These are phyloP conservation scores for Cygnus olor DNA, from an alignment of 2,797 vertebrate genomes.

Conservation along the genomic window DNA sequence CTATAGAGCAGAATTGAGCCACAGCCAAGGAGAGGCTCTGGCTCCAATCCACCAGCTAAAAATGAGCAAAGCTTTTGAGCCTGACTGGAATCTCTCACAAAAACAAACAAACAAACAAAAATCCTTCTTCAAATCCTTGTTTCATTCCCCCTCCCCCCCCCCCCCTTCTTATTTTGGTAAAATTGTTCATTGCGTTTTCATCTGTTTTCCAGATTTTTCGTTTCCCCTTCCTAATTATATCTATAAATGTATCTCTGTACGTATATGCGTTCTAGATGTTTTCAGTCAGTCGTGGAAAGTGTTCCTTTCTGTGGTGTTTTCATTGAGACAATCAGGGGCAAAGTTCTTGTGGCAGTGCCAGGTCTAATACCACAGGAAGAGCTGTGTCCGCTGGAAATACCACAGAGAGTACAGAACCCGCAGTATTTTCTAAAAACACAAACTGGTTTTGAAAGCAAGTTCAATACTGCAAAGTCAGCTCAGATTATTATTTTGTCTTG, in stretches of 20 bases:
- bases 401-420: constrained; percentile 57
- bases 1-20: constrained; percentile 52
- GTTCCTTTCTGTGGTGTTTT: constrained; percentile 66
- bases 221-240: background rate
- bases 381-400: constrained; percentile 72
- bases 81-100: constrained; percentile 49
- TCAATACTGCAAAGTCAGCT: constrained; percentile 50
- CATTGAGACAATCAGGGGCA: constrained; percentile 72
- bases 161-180: background rate
- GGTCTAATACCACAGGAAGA: constrained; percentile 75
- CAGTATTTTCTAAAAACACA: constrained; percentile 67
- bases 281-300: constrained; percentile 29
- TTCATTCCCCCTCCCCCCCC: background rate
- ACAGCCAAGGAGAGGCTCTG: constrained; percentile 62
- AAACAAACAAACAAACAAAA: constrained; percentile 60
- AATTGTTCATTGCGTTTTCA: background rate
- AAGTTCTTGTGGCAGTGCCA: constrained; percentile 74
- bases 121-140: background rate
- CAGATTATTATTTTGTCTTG: constrained; percentile 31
- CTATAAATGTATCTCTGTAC: background rate
- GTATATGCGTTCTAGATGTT: constrained; percentile 17
- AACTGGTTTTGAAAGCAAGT: constrained; percentile 42
- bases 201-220: background rate
- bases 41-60: constrained; percentile 54
- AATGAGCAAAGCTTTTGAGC: constrained; percentile 64